phyloP scores from a whole-genome alignment of 2,797 vertebrate species.

The Gobionotothen gibberifrons region DNA sequence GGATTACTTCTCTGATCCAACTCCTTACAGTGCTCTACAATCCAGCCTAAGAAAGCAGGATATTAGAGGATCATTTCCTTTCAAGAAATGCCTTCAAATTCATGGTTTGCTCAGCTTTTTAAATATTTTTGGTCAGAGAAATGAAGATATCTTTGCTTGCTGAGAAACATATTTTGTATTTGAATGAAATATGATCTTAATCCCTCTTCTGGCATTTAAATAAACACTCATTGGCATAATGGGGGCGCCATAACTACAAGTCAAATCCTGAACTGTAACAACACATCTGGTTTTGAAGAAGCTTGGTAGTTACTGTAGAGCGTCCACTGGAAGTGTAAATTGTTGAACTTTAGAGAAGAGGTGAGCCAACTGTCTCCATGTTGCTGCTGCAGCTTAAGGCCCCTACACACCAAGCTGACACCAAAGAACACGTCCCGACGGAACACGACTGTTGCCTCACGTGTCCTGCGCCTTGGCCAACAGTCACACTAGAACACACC shows the following conservation, averaged over 20 bases:
- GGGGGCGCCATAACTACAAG: not conserved
- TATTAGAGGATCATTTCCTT: not conserved
- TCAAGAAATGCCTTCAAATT: not conserved
- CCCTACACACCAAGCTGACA: not conserved
- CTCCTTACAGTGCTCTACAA: not conserved
- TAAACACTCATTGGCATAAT: not conserved
- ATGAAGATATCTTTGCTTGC: not conserved
- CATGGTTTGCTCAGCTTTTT: not conserved
- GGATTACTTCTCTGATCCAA: not conserved
- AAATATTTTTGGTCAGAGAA: not conserved
- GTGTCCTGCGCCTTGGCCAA: too few species aligned
- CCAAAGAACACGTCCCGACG: too few species aligned
- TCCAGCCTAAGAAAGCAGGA: not conserved
- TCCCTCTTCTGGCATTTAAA: not conserved
- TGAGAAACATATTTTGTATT: not conserved
- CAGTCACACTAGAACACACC: too few species aligned
- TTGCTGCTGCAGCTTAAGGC: not conserved
- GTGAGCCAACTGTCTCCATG: not conserved
- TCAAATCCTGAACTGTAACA: not conserved
- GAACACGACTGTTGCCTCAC: too few species aligned
- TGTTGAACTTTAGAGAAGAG: not conserved
- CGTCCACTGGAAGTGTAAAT: not conserved
- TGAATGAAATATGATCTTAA: slow-evolving; percentile 4
- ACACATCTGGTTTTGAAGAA: not conserved
- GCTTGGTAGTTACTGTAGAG: too few species aligned